Evolutionary conservation across 2,888 invertebrate genomes (phyloP), one percentile per base, ranked within the genome.

Genomic region (Lacanobia wlatinum): DNA sequence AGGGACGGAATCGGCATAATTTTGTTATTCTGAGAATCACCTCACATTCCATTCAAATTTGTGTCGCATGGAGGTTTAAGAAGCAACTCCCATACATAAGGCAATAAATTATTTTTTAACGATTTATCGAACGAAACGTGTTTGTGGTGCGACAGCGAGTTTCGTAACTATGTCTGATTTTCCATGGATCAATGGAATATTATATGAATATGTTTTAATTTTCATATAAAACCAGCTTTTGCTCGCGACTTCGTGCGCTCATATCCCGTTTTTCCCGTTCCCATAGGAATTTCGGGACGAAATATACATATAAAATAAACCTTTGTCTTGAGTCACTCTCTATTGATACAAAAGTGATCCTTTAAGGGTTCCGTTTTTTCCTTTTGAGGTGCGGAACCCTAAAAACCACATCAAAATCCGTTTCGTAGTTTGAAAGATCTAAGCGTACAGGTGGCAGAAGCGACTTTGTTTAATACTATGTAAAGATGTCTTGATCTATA

Each of bases 11-110:
- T 16, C 14, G 23, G 34, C 14, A 16, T 62, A 40, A 18, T 63
- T 23, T 66, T 10, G 23, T 38, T 7, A 10, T 38, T 55, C 14
- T 53, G 4, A 46, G 52, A 46, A 23, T 78, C 21, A 62, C 61
- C 52, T 75, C 46, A 61, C 46, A 75, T 71, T 62, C 52, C 50
- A 61, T 56, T 78, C 12, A 40, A 46, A 10, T 52, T 46, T 6
- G 14, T 61, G 48, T 38, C 50, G n/a, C 16, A 5, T 6, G 8
- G 56, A 46, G 12, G 28, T 28, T 38, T n/a, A 6, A 7, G 53
- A 76, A 28, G 16, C 16, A 43, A 40, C 50, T 58, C 18, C 7
- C 18, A 21, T 34, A 73, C 4, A 69, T 34, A n/a, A 61, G 55
- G 48, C 72, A 23, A 12, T 70, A 5, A 70, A 74, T 55, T n/a